Conservation (phyloP, 2,797 vertebrate genomes). For the Gallinago solitaria region DNA sequence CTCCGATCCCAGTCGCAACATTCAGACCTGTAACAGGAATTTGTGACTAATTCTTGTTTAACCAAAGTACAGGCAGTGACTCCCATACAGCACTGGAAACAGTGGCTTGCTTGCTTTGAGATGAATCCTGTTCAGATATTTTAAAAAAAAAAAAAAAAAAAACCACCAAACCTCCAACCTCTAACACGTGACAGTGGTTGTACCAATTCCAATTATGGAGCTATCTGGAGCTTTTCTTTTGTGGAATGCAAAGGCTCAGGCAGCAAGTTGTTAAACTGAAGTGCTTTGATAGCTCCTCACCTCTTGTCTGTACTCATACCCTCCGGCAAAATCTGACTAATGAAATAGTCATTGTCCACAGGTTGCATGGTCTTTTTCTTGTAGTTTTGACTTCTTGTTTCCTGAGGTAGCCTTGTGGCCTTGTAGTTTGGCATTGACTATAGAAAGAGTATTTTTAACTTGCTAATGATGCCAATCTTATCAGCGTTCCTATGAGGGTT, state of each 20-base stretch:
- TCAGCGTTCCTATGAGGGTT: not conserved
- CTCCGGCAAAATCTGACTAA: not conserved
- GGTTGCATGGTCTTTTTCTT: not conserved
- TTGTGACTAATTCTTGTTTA: not conserved
- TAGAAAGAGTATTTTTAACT: not conserved
- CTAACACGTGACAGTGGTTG: not conserved
- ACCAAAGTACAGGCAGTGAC: not conserved
- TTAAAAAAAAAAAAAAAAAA: not conserved
- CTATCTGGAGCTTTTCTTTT: not conserved
- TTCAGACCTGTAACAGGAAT: not conserved
- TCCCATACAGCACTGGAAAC: not conserved
- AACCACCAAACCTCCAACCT: not conserved
- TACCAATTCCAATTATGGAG: not conserved
- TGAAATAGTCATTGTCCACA: not conserved
- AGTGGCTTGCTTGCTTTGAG: not conserved
- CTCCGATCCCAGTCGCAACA: not conserved
- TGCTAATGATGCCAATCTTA: not conserved
- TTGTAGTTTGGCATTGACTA: not conserved
- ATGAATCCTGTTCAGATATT: not conserved
- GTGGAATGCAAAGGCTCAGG: not conserved
- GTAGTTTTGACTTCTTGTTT: not conserved
- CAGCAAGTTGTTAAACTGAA: not conserved
- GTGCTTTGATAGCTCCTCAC: not conserved
- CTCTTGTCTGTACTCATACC: not conserved
- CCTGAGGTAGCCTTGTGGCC: not conserved